Evolutionary conservation across 2,888 invertebrate genomes (phyloP).

Genomic region (Oithona nana): DNA sequence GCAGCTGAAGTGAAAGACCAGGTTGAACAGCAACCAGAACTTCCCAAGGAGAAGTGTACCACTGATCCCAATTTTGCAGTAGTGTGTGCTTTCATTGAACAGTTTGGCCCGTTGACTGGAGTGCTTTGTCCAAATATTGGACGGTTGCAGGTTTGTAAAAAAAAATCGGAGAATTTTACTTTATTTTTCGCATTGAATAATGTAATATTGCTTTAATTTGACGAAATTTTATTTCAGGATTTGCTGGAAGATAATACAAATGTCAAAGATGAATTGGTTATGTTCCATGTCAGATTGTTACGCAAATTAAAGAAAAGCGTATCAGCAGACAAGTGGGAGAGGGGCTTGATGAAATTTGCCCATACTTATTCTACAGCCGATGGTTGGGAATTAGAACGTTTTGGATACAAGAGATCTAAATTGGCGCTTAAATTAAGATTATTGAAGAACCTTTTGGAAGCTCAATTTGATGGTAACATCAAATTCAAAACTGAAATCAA

Average conservation of each 20-base stretch:
- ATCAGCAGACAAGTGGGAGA: slow-evolving; percentile 73
- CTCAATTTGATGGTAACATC: slow-evolving; percentile 79
- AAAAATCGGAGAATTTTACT: no score
- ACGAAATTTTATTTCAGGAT: neutral
- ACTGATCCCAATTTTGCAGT: slow-evolving; percentile 13
- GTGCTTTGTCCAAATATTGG: neutral
- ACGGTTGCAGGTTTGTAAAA: neutral
- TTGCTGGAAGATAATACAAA: neutral
- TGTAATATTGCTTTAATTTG: neutral
- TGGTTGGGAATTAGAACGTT: slow-evolving; percentile 61
- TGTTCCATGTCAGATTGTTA: slow-evolving; percentile 67
- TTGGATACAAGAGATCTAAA: slow-evolving; percentile 82
- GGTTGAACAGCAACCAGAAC: neutral
- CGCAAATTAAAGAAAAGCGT: slow-evolving; percentile 65
- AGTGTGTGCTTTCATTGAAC: neutral
- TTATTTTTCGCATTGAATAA: neutral
- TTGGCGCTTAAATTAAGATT: slow-evolving; percentile 68
- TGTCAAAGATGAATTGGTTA: slow-evolving; percentile 36
- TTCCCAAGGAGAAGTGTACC: neutral
- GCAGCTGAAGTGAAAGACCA: neutral
- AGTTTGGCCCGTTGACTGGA: neutral
- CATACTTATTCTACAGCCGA: slow-evolving; percentile 73
- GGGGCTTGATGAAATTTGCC: slow-evolving; percentile 69
- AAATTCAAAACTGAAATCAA: slow-evolving; percentile 80
- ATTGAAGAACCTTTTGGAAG: slow-evolving; percentile 73